phyloP scores from a whole-genome alignment of 2,888 invertebrate genomes.

The Tuberolachnus salignus region DNA sequence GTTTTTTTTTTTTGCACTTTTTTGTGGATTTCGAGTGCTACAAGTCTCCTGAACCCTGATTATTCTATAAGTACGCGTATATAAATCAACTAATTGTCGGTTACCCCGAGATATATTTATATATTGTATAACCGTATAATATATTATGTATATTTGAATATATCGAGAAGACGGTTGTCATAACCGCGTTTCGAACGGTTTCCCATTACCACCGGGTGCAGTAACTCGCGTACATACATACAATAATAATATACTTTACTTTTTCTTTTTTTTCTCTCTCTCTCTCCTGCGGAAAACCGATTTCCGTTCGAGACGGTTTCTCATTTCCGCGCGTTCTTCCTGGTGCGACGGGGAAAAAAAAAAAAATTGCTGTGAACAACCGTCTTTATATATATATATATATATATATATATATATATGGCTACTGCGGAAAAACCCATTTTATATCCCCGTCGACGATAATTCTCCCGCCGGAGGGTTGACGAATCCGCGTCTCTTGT shows the following conservation, averaged over 20 bases:
- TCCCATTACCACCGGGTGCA: neutral
- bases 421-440: neutral
- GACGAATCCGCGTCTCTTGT: neutral
- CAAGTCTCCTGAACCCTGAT: too few species aligned
- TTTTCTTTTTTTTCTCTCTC: conserved; percentile 3
- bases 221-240: neutral
- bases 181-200: neutral
- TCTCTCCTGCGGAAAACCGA: conserved; percentile 39
- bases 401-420: neutral
- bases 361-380: neutral
- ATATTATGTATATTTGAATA: conserved; percentile 10
- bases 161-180: conserved; percentile 70
- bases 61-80: neutral
- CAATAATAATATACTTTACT: conserved; percentile 22
- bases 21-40: too few species aligned
- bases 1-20: too few species aligned
- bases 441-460: too few species aligned
- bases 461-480: neutral
- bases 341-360: neutral
- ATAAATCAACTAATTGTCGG: neutral
- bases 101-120: neutral
- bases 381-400: neutral
- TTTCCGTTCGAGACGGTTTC: conserved; percentile 47
- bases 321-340: conserved; percentile 39
- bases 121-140: neutral